Base-by-base conservation (phyloP, 2,113 vertebrate genomes). In the Varanus salvator region DNA sequence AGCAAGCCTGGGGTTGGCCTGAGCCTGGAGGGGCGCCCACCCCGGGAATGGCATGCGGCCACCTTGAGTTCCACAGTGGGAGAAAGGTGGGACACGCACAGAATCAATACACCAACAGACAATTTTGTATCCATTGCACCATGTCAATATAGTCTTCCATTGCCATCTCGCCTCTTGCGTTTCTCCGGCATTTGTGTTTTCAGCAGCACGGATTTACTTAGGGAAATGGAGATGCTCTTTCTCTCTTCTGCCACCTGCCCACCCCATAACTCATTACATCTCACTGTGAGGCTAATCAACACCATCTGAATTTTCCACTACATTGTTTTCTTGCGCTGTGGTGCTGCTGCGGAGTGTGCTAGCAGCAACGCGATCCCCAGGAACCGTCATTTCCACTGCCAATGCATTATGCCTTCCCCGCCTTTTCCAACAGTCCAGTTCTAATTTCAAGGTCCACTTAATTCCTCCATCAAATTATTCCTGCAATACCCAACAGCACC, bases 371-470 rank as follows among this genome's bases (percentile, higher is more conserved):
- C 5, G 80, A 91, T 9, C 29, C 91, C 66, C 88, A 92, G 94
- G 94, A 96, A 92, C 68, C 93, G 95, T 91, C 90, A 74, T 82
- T 96, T 91, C 95, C 94, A 96, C 93, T 77, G 88, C 88, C 96
- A 94, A 95, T 96, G 95, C 89, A 96, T 97, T 97, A 96, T 97
- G 95, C 96, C 93, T 95, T 25, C 93, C 57, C 95, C 81, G 95
- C 96, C 94, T 89, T 38, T 95, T 94, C 96, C 50, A n/a, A 97
- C 95, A 94, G 97, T 97, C 97, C 98, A 98, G 98, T 98, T 98
- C 98, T 98, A 99, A 99, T 99, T 99, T 99, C 98, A 99, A 99
- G 99, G 98, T 99, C 98, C 91, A 96, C 98, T 99, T 99, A 98
- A 98, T 99, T 99, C 98, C 72, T 96, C 95, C 98, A 99, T 98